Evolutionary conservation across 2,797 vertebrate genomes (phyloP), one percentile per base, ranked within the genome.

Genomic region (Acipenser oxyrinchus): DNA sequence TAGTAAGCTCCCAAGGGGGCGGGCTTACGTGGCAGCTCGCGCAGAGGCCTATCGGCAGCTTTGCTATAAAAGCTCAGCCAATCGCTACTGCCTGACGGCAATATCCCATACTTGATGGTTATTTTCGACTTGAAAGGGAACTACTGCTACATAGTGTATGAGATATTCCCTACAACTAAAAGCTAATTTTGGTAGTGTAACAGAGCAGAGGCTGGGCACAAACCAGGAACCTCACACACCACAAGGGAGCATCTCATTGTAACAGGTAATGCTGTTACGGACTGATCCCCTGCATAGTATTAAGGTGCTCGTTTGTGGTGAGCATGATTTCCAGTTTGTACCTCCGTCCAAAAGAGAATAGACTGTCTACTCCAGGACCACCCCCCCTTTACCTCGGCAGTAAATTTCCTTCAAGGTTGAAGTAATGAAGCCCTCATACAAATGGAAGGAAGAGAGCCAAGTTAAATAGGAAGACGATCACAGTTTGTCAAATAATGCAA

Each of bases 401-500:
- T 66, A 70, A 48, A 10, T 70, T 63, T 65, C 52, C 37, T 55
- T 70, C 69, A 70, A 59, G 64, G 60, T 66, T 61, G 48, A 51
- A 55, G 60, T 57, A 51, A 57, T 51, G 69, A 49, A 48, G 68
- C 48, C 67, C 51, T 55, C 3, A 51, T 37, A 52, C 52, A 48
- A 55, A 10, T n/a, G 51, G 48, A 13, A 37, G 55, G 48, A 72
- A 60, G 66, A 59, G 66, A 12, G 48, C 53, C 49, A 63, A 48
- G 51, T 67, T 51, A 62, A 13, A 68, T 18, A 37, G 67, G 59
- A 61, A 67, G 11, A 62, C 70, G 65, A 69, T 66, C 52, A 52
- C 66, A 66, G 68, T 76, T 70, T 73, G 51, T 66, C 71, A 66
- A 50, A 15, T 12, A 48, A 69, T 65, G 71, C 70, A 59, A 67